Evolutionary conservation across 2,888 invertebrate genomes (phyloP).

Genomic region (Macaria liturata): DNA sequence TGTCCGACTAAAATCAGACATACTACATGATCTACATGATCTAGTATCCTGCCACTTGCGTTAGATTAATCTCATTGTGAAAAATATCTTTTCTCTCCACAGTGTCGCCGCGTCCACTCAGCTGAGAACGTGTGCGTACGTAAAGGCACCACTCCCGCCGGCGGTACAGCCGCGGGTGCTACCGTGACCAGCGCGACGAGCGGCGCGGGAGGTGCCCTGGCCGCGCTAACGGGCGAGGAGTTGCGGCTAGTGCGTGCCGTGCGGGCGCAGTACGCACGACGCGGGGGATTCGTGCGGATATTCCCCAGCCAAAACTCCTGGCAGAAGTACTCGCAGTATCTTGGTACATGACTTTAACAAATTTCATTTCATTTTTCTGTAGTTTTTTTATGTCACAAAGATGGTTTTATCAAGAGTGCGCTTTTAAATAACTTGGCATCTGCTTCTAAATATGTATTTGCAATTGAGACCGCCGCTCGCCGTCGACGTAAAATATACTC

Average conservation of each 20-base stretch:
- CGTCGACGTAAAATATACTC: too few species aligned
- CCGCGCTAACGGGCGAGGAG: conserved; percentile 88
- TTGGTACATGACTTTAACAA: neutral
- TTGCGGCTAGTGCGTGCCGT: conserved; percentile 88
- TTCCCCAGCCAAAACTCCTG: conserved; percentile 95
- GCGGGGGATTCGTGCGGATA: conserved; percentile 95
- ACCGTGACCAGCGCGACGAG: conserved; percentile 68
- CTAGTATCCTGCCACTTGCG: too few species aligned
- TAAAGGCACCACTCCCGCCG: conserved; percentile 41
- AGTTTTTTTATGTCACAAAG: too few species aligned
- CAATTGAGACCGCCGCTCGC: too few species aligned
- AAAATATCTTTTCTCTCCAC: too few species aligned
- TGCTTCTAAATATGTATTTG: too few species aligned
- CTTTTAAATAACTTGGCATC: too few species aligned
- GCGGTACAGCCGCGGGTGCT: conserved; percentile 49
- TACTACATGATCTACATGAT: too few species aligned
- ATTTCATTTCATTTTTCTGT: too few species aligned
- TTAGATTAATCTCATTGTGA: too few species aligned
- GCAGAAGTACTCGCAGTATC: conserved; percentile 77
- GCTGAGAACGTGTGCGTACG: conserved; percentile 85
- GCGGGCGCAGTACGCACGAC: conserved; percentile 90
- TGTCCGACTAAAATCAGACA: too few species aligned
- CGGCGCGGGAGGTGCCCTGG: conserved; percentile 42
- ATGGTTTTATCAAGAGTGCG: too few species aligned
- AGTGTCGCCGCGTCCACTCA: conserved; percentile 89